Conservation (phyloP, 2,113 vertebrate genomes). For the Oostethus manadensis region DNA sequence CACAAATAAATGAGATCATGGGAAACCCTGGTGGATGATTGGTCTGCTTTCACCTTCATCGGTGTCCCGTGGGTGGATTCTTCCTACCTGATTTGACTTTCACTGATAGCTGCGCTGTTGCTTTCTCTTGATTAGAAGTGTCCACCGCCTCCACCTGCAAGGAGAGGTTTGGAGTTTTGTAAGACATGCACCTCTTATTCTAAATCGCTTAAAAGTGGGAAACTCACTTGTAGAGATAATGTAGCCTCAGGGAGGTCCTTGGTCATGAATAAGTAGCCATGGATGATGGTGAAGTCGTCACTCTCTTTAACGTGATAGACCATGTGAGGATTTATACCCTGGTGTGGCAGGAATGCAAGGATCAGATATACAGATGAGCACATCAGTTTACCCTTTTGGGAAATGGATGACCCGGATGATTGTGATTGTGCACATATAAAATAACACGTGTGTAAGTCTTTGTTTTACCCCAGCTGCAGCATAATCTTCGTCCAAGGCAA, state of each 20-base stretch:
- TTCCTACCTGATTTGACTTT: constrained; percentile 60
- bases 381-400: too few relatives aligned
- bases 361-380: too few relatives aligned
- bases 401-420: too few relatives aligned
- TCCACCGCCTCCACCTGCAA: constrained; percentile 62
- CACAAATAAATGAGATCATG: too few relatives aligned
- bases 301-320: constrained; percentile 64
- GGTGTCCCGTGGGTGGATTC: background rate
- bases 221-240: constrained; percentile 50
- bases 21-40: too few relatives aligned
- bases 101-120: constrained; percentile 35
- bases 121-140: constrained; percentile 30
- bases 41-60: background rate
- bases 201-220: background rate
- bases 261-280: constrained; percentile 69
- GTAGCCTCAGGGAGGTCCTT: constrained; percentile 8
- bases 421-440: too few relatives aligned
- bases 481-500: constrained; percentile 63
- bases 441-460: too few relatives aligned
- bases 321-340: constrained; percentile 78
- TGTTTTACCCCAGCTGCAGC: constrained; percentile 40
- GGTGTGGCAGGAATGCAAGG: constrained; percentile 13
- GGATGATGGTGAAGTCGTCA: constrained; percentile 52
- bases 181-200: background rate
- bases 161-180: background rate